Percentiles rank a stretch among this genome's conserved stretches.
phyloP scores from a whole-genome alignment of 2,888 invertebrate species.

The Lumbricus terrestris region DNA sequence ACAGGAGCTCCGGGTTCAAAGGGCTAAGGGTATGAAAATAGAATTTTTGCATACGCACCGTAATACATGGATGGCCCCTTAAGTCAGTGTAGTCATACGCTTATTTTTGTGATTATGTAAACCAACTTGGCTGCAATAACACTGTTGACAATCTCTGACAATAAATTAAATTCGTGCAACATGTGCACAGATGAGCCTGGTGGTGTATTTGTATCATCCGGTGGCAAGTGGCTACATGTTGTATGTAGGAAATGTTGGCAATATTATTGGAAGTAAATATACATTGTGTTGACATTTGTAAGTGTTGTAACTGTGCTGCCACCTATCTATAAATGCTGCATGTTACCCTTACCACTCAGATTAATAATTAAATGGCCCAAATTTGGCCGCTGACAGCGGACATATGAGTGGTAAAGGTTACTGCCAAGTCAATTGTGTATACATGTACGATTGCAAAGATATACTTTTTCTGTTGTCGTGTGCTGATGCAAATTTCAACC shows the following conservation, averaged over 20 bases:
- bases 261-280: background rate
- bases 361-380: no score
- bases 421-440: background rate
- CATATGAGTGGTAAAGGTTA: no score
- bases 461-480: background rate
- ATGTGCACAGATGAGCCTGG: background rate
- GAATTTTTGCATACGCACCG: no score
- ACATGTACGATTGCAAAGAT: background rate
- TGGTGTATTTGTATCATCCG: no score
- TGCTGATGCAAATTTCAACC: background rate
- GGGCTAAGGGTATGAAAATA: no score
- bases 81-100: background rate
- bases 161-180: background rate
- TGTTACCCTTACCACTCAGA: no score
- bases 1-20: no score
- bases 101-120: background rate
- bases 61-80: no score
- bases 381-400: no score
- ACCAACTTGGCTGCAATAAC: background rate
- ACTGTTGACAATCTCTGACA: background rate
- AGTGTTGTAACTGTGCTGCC: background rate
- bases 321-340: background rate
- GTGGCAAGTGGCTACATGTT: no score
- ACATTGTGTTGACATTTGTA: background rate
- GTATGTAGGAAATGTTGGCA: background rate